phyloP scores from a whole-genome alignment of 1,140 invertebrate species.

The Plodia interpunctella region DNA sequence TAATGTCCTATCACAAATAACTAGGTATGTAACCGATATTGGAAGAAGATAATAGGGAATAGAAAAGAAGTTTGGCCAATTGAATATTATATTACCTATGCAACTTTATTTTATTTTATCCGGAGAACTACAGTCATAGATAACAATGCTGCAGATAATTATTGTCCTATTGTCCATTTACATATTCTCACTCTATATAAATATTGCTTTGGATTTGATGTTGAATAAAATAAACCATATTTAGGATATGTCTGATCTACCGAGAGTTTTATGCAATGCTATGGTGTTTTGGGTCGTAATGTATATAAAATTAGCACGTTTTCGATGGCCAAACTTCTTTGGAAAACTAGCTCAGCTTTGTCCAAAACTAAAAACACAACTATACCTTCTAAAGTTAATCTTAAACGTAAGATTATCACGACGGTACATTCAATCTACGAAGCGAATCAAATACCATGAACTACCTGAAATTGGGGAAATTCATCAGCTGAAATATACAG shows the following conservation, averaged over 20 bases:
- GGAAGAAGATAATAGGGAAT: conserved; percentile 20
- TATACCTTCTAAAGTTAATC: conserved; percentile 62
- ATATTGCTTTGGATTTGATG: too few relatives aligned
- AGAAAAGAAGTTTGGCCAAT: conserved; percentile 6
- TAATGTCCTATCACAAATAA: conserved; percentile 32
- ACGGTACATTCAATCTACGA: conserved; percentile 34
- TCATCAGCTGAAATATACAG: not conserved
- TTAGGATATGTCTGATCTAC: too few relatives aligned
- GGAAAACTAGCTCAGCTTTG: not conserved
- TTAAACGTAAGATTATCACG: conserved; percentile 61
- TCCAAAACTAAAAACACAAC: conserved; percentile 12
- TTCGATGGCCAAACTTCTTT: not conserved
- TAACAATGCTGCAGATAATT: too few relatives aligned
- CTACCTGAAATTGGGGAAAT: conserved; percentile 5
- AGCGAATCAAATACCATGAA: conserved; percentile 14
- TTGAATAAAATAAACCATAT: too few relatives aligned
- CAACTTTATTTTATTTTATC: not conserved
- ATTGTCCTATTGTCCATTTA: too few relatives aligned
- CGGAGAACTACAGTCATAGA: too few relatives aligned
- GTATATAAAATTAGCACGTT: too few relatives aligned
- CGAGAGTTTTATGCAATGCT: too few relatives aligned
- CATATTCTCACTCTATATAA: too few relatives aligned
- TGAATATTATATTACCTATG: not conserved
- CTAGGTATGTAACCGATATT: conserved; percentile 4
- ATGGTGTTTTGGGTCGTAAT: too few relatives aligned